Conservation (phyloP, 2,797 vertebrate species). For the Cichlasoma orientale region DNA sequence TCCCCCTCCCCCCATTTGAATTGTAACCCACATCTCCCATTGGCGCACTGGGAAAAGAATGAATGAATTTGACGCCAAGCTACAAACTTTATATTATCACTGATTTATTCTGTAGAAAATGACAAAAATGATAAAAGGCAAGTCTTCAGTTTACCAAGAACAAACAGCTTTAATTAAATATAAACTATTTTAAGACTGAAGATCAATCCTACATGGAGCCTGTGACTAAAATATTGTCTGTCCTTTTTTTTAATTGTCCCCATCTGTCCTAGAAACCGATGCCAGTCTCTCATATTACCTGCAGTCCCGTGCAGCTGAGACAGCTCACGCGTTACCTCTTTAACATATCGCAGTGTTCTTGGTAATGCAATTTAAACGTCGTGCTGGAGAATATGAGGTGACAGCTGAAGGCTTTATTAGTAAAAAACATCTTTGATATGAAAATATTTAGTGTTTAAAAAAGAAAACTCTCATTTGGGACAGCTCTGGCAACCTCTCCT, state of each 20-base stretch:
- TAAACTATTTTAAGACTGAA: background rate
- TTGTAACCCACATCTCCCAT: background rate
- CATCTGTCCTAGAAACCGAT: slow-evolving; percentile 60
- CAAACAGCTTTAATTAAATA: background rate
- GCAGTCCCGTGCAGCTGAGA: slow-evolving; percentile 16
- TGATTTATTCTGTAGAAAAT: background rate
- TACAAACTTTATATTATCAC: background rate
- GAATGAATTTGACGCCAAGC: background rate
- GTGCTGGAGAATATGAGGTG: slow-evolving; percentile 15
- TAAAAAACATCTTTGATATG: slow-evolving; percentile 30
- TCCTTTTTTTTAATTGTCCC: slow-evolving; percentile 18
- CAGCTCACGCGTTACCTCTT: slow-evolving; percentile 33
- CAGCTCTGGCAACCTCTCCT: slow-evolving; percentile 36
- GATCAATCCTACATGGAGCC: background rate
- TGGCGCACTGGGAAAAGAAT: background rate
- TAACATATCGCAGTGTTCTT: background rate
- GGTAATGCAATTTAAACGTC: background rate
- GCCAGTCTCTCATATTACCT: slow-evolving; percentile 54
- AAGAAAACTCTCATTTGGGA: slow-evolving; percentile 45
- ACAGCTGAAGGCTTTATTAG: slow-evolving; percentile 4
- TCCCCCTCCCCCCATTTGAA: background rate
- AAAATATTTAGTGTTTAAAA: slow-evolving; percentile 37
- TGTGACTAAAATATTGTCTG: slow-evolving; percentile 18
- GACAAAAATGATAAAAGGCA: background rate
- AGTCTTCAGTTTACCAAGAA: background rate